phyloP scores from a whole-genome alignment of 2,113 vertebrate species.

The Pristiophorus japonicus region DNA sequence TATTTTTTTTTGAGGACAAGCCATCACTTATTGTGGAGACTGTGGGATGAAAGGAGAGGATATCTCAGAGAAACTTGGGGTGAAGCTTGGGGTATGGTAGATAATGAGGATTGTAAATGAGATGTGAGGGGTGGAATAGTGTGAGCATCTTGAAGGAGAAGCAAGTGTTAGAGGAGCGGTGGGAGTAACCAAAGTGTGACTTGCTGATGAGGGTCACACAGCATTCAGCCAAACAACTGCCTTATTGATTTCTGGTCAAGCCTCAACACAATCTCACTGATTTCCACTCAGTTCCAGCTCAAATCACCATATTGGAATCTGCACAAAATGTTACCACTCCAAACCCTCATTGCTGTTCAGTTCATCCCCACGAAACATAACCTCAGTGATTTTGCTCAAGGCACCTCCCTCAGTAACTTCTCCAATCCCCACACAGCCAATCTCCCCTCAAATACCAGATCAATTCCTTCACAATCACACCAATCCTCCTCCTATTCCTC shows the following conservation, averaged over 20 bases:
- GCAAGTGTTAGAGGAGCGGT: neutral
- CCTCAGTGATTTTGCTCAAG: neutral
- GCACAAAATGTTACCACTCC: neutral
- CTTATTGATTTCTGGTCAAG: neutral
- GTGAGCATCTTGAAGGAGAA: neutral
- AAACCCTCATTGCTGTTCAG: neutral
- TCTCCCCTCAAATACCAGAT: no score
- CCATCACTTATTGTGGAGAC: neutral
- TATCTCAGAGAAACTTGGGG: neutral
- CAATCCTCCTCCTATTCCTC: neutral
- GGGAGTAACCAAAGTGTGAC: neutral
- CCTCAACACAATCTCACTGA: neutral
- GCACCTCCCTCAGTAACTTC: neutral
- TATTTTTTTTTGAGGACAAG: neutral
- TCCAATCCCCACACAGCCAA: no score
- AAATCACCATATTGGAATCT: neutral
- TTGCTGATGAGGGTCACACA: neutral
- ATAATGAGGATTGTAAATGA: neutral
- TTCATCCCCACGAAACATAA: neutral
- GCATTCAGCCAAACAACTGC: neutral
- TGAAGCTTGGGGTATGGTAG: neutral
- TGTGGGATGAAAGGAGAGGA: neutral
- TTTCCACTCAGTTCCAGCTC: neutral
- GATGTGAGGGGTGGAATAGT: neutral
- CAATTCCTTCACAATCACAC: no score